Evolutionary conservation across 2,888 invertebrate genomes (phyloP), one percentile per base, ranked within the genome.

Genomic region (Tiphia femorata): DNA sequence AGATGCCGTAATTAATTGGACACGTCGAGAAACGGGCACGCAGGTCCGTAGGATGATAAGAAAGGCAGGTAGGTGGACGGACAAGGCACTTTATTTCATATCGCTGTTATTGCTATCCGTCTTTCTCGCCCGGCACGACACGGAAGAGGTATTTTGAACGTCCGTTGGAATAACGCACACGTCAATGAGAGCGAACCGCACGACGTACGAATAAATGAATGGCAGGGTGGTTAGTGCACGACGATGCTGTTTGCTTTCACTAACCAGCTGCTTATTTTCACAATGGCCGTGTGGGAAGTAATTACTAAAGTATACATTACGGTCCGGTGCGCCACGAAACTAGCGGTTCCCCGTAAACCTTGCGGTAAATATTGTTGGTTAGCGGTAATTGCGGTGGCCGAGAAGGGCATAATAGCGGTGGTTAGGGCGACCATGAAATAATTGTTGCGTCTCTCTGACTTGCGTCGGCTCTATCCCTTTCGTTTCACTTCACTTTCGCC

Each of bases 271-370:
- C 54, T 49, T 53, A 52, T 53, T 67, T 59, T 59, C 53, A 49
- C 57, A 58, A 57, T 54, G 38, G 16, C 52, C 54, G 40, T 47
- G 58, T 54, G 53, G 59, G 53, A 58, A 50, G 60, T 63, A 60
- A 70, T 63, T 62, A 63, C 50, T 38, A 58, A 52, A 33, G 49
- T 66, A 52, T 46, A 50, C 44, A 49, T 52, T 58, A 58, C 59
- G 66, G 60, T 58, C 51, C 44, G 67, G 38, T 70, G 70, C 57
- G 41, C 64, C 40, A 48, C 37, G 42, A 58, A 59, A 70, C 55
- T 43, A 44, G 49, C 47, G 55, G 60, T 61, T 61, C 42, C 50
- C n/a, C 23, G 20, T 52, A 51, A 64, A 62, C 64, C 59, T 53
- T 33, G 55, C 51, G 29, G 59, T 58, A 61, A 61, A 52, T 58